Evolutionary conservation across 2,113 vertebrate genomes (phyloP), one percentile per base, ranked within the genome.

Genomic region (Nesogale talazaci): DNA sequence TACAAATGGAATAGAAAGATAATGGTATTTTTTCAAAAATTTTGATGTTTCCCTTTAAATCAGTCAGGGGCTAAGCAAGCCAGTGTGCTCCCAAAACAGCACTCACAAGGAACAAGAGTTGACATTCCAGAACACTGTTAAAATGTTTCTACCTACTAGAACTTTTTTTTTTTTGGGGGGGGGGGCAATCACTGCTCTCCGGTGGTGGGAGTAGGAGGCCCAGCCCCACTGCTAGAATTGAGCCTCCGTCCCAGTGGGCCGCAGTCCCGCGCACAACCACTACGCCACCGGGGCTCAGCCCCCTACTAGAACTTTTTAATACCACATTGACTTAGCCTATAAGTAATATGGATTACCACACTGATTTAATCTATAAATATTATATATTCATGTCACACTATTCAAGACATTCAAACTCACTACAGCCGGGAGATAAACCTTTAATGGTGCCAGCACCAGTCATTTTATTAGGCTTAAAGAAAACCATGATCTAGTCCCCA

Each of bases 391-490:
- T 80, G 34, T 14, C 17, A 94, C 0, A n/a, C 34, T 91, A 86
- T 87, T 87, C 27, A 93, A 91, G 29, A 93, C 31, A 88, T 94
- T 91, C 81, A 92, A 83, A 82, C 3, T 80, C 75, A 70, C 0
- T 86, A 31, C 20, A 81, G 25, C 10, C 81, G 34, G 40, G 90
- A 88, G 34, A 83, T 0, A 87, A 94, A 77, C 46, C 84, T 86
- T 89, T 59, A 86, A 89, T 36, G n/a, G 70, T 38, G 36, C 12
- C 76, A 88, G 46, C 29, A 80, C 59, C 42, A 77, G 36, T 29
- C 94, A 87, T 57, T 91, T 56, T 82, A 69, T 23, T 42, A 93
- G 38, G 7, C 69, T 92, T 92, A 69, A 86, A 91, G 70, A 89
- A 85, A 91, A 92, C 3, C 29, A 25, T 1, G 59, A n/a, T 84